Percentiles rank a stretch among this genome's conserved stretches.
phyloP scores from a whole-genome alignment of 2,888 invertebrate species.

The Nasonovia ribisnigri region DNA sequence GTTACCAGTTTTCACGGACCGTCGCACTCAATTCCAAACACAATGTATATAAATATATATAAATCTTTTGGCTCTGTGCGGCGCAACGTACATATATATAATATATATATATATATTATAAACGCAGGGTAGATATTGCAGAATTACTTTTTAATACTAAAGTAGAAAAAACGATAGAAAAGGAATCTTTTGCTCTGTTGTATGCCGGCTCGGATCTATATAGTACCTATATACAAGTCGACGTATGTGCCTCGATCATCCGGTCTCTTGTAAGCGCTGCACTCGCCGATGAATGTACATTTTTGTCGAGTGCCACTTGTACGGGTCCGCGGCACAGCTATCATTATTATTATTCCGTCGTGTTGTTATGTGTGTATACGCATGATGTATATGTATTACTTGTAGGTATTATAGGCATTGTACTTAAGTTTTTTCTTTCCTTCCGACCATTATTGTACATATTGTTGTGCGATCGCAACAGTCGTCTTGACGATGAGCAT shows the following conservation, averaged over 20 bases:
- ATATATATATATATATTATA: background rate
- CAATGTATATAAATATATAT: constrained; percentile 43
- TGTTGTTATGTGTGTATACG: background rate
- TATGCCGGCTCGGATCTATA: background rate
- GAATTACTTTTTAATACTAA: constrained; percentile 60
- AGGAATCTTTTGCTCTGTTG: constrained; percentile 25
- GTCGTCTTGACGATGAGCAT: background rate
- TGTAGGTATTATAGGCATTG: background rate
- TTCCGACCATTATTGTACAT: constrained; percentile 31
- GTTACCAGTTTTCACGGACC: constrained; percentile 61
- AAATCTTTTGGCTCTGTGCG: constrained; percentile 2
- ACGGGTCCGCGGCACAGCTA: constrained; percentile 23
- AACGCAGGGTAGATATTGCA: constrained; percentile 31
- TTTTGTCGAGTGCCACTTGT: constrained; percentile 59
- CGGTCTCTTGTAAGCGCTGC: constrained; percentile 19
- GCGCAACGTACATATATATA: background rate
- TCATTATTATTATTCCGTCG: constrained; percentile 26
- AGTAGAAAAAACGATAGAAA: constrained; percentile 11
- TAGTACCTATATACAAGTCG: background rate
- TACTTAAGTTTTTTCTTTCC: constrained; percentile 18
- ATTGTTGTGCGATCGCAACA: background rate
- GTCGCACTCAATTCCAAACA: constrained; percentile 61
- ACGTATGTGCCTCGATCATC: constrained; percentile 23
- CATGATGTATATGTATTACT: background rate
- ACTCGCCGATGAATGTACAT: constrained; percentile 52